Evolutionary conservation across 1,140 invertebrate species (phyloP), one percentile per base, ranked within the genome.

Genomic region (Stegodyphus dumicola): DNA sequence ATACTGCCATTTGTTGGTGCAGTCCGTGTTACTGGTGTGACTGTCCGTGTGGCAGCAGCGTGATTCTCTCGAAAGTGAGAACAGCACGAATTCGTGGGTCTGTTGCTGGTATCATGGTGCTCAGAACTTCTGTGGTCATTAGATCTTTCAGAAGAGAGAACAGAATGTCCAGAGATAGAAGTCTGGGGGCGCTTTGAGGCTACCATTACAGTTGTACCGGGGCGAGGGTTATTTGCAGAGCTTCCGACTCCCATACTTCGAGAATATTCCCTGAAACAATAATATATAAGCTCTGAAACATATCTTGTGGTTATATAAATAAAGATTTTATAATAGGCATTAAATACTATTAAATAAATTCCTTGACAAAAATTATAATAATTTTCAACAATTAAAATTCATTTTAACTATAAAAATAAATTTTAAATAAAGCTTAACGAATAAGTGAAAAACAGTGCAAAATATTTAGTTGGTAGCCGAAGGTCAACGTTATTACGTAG

Each of bases 61-160:
- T 85, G 83, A 11, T 85, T 85, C 7, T 85, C 69, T 11, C 49
- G 70, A 49, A 70, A 85, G 33, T 85, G 83, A 4, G 83, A 77
- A 60, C 83, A 85, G 54, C 83, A 85, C 33, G 74, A 78, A 51
- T 71, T 15, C 10, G 83, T 71, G 1, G 74, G 83, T 77, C 64
- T 85, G 48, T 15, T 49, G 15, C 49, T 7, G 33, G 9, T n/a
- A 69, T 54, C 13, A 11, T 18, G 15, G 2, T 60, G 13, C 66
- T 49, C 3, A 7, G 56, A 7, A n/a, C 9, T 71, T 33, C 33
- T 33, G 1, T 33, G 33, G 33, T 33, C 33, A 33, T 33, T 33
- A 33, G 33, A 33, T 33, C 33, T 33, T 33, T 33, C 33, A 33
- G 33, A 33, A 33, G 33, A 33, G 3, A 33, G 33, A 48, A 17